Evolutionary conservation across 1,140 invertebrate species (phyloP), one percentile per base, ranked within the genome.

Genomic region (Steinernema feltiae): DNA sequence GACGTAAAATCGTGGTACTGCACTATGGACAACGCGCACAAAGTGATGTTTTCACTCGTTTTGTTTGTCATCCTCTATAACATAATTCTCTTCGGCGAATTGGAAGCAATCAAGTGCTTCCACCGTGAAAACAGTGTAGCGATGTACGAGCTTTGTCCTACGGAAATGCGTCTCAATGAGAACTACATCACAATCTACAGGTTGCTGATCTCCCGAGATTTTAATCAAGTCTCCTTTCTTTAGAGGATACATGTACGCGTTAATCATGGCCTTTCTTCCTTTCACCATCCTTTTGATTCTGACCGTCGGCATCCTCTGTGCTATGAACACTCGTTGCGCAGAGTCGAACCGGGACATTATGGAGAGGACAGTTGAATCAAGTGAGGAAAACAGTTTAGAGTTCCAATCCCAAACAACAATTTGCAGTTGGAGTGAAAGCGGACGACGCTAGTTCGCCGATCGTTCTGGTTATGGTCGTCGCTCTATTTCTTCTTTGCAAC

Each of bases 401-500:
- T n/a, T n/a, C n/a, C n/a, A n/a, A n/a, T n/a, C n/a, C n/a, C n/a
- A n/a, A 70, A 72, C 0, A 17, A 31, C 32, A n/a, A 72, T 70
- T 63, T 63, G 2, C 32, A 70, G 53, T 24, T 30, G 30, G 21
- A 78, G 27, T 17, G 7, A 41, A 76, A 32, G 71, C 77, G 29
- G 77, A 80, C n/a, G 71, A 69, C 17, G 79, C 53, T 7, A 80
- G 74, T 70, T 75, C 76, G 21, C 75, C 78, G 1, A 69, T 76
- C 53, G 79, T 80, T 15, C 78, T 80, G 63, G 71, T 80, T 3
- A 71, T 82, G 1, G 82, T 82, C 15, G 76, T 82, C 17, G 32
- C 77, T 27, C 71, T 82, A 29, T 82, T 82, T 75, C 79, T 82
- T 15, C 32, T 75, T 17, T 82, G 82, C 70, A 83, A 81, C 76